These are phyloP conservation scores for Myanophis thanlyinensis DNA, from an alignment of 2,113 vertebrate species.

Conservation along the genomic window DNA sequence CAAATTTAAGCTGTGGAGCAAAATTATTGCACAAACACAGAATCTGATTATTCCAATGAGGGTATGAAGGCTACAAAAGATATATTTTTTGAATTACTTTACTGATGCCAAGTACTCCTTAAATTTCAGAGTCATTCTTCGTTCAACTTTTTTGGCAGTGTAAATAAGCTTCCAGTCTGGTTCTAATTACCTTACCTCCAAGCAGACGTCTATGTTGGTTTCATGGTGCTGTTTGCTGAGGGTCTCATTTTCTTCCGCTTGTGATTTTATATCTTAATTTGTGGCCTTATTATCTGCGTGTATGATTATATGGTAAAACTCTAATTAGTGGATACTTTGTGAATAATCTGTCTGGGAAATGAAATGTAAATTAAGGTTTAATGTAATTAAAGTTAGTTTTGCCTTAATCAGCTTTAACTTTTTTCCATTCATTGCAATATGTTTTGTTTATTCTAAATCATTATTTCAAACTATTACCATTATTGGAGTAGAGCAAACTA, in stretches of 20 bases:
- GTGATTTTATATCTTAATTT: constrained; percentile 22
- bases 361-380: constrained; percentile 55
- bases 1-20: background rate
- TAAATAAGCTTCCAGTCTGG: constrained; percentile 1
- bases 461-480: background rate
- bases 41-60: background rate
- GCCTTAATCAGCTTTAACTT: constrained; percentile 32
- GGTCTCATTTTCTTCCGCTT: background rate
- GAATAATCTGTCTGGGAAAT: constrained; percentile 28
- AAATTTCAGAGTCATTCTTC: background rate
- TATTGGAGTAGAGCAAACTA: background rate
- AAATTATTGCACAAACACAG: background rate
- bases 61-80: background rate
- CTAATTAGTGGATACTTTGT: constrained; percentile 36
- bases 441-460: background rate
- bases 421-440: constrained; percentile 20
- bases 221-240: background rate
- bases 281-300: constrained; percentile 16
- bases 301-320: constrained; percentile 46
- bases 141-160: background rate
- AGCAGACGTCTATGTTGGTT: background rate
- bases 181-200: background rate
- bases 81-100: background rate
- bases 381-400: constrained; percentile 48
- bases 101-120: background rate